These are phyloP conservation scores for Drosophila eugracilis DNA, from an alignment of 1,140 invertebrate genomes.

Conservation along the genomic window DNA sequence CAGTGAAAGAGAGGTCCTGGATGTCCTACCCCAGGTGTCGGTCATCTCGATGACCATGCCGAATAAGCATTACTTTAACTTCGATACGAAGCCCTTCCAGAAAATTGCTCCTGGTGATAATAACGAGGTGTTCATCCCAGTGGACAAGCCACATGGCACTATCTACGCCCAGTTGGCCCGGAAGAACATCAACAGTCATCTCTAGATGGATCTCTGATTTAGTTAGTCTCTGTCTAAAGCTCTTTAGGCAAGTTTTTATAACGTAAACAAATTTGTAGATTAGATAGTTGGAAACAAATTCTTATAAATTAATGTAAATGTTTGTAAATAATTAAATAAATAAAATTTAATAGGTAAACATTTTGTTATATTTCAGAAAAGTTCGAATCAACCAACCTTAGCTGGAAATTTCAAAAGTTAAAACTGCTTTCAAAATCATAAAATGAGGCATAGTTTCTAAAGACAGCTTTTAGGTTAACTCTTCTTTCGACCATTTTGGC, in stretches of 20 bases:
- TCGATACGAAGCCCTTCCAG: conserved; percentile 90
- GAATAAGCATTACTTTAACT: conserved; percentile 91
- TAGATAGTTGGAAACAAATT: too few species aligned
- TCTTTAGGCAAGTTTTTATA: neutral
- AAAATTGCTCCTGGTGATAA: conserved; percentile 87
- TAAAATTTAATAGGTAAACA: neutral
- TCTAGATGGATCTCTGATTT: conserved; percentile 28
- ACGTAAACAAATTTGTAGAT: too few species aligned
- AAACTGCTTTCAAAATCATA: conserved; percentile 16
- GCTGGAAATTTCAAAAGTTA: neutral
- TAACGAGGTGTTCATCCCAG: conserved; percentile 90
- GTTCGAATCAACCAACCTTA: neutral
- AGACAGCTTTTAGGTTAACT: conserved; percentile 1
- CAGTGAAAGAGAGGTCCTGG: conserved; percentile 88
- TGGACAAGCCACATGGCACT: conserved; percentile 91
- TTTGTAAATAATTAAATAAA: too few species aligned
- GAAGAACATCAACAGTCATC: conserved; percentile 85
- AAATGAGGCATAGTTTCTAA: conserved; percentile 19
- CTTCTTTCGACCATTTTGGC: conserved; percentile 20
- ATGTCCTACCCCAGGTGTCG: conserved; percentile 88
- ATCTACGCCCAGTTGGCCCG: conserved; percentile 89
- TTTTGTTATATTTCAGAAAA: neutral
- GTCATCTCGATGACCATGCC: conserved; percentile 91
- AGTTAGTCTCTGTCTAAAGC: neutral
- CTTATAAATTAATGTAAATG: too few species aligned